Percentiles rank a stretch among this genome's conserved stretches.
These are phyloP conservation scores for Stegodyphus dumicola DNA, from an alignment of 1,140 invertebrate genomes.

Conservation along the genomic window DNA sequence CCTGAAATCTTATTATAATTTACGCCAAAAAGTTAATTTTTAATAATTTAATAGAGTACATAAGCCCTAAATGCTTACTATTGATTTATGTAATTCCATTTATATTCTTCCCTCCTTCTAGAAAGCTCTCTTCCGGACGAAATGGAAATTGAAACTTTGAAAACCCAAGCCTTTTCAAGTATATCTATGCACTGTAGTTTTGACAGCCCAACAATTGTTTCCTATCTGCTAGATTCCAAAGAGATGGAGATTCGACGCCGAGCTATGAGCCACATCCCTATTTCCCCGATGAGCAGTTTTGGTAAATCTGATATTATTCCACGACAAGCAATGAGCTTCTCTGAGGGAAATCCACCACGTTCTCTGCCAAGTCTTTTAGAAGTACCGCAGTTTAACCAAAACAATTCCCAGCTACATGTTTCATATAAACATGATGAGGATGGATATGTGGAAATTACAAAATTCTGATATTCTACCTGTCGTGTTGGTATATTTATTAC, in stretches of 20 bases:
- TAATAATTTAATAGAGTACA: neutral
- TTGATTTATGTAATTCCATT: neutral
- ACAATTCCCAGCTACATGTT: too few relatives aligned
- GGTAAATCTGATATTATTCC: neutral
- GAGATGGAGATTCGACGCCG: neutral
- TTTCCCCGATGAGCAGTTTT: neutral
- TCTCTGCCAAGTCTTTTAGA: too few relatives aligned
- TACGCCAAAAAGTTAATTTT: neutral
- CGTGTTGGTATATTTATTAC: too few relatives aligned
- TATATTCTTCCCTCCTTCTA: neutral
- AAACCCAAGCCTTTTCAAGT: conserved; percentile 8
- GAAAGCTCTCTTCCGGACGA: neutral
- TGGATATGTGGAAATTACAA: too few relatives aligned
- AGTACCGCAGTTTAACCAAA: too few relatives aligned
- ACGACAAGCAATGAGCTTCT: conserved; percentile 19
- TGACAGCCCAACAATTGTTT: neutral
- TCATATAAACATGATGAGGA: too few relatives aligned
- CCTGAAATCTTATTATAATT: neutral
- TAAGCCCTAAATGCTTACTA: neutral
- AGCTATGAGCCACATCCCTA: conserved; percentile 3
- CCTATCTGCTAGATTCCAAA: neutral
- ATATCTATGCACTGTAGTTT: conserved; percentile 22
- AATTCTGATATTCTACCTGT: too few relatives aligned
- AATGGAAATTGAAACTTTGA: neutral
- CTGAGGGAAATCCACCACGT: neutral